A percentile compares a stretch with the other conserved stretches of the same genome.
phyloP scores from a whole-genome alignment of 2,888 invertebrate species.

The Agrochola lota region DNA sequence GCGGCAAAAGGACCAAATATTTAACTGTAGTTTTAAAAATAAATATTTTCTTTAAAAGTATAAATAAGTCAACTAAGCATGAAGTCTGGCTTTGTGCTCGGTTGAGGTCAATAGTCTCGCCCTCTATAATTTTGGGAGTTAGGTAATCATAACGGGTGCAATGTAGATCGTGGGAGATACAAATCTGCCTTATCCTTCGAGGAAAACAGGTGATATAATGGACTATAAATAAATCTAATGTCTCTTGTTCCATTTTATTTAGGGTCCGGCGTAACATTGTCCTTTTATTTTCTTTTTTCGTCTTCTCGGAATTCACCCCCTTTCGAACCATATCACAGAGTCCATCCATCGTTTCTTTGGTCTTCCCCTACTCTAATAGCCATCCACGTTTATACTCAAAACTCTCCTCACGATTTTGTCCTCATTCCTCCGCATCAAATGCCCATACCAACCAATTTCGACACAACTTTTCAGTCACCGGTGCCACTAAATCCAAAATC shows the following conservation, averaged over 20 bases:
- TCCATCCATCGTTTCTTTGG: background rate
- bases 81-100: background rate
- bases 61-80: background rate
- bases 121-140: background rate
- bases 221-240: background rate
- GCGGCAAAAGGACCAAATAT: no score
- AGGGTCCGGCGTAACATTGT: background rate
- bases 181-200: background rate
- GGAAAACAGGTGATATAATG: background rate
- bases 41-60: background rate
- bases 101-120: background rate
- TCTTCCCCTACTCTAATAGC: background rate
- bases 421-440: background rate
- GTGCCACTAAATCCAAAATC: slow-evolving; percentile 17
- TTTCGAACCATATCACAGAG: background rate
- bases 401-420: no score
- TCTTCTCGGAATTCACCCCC: background rate
- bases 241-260: background rate
- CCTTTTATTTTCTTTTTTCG: background rate
- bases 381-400: background rate
- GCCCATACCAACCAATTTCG: background rate
- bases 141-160: background rate
- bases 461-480: background rate
- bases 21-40: background rate
- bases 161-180: background rate